phyloP scores from a whole-genome alignment of 2,113 vertebrate species.

The Cyanoliseus patagonus region DNA sequence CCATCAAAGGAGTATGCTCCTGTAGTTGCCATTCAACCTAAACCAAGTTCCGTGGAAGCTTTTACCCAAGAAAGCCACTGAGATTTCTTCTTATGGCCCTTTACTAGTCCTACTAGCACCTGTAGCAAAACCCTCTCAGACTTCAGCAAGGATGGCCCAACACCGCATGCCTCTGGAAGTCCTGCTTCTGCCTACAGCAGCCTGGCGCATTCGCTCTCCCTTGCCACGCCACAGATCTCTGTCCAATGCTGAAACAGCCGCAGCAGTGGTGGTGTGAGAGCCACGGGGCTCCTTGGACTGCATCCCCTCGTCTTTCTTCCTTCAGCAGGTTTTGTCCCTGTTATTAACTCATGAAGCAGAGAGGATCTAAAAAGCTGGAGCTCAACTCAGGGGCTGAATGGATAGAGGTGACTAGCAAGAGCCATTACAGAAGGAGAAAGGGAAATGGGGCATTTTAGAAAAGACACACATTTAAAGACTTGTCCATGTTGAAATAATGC shows the following conservation, averaged over 20 bases:
- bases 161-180: fast-evolving
- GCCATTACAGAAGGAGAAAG: not conserved
- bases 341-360: not conserved
- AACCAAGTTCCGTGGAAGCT: not conserved
- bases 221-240: not conserved
- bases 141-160: not conserved
- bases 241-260: not conserved
- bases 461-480: not conserved
- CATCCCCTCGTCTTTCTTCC: not conserved
- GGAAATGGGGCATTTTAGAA: not conserved
- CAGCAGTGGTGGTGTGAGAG: fast-evolving
- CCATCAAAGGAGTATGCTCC: not conserved
- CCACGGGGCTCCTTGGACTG: not conserved
- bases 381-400: not conserved
- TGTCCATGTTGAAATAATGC: not conserved
- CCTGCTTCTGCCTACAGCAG: not conserved
- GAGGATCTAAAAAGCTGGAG: not conserved
- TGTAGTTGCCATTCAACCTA: not conserved
- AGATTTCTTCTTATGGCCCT: not conserved
- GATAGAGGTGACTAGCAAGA: not conserved
- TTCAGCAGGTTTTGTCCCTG: not conserved
- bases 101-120: not conserved
- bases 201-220: fast-evolving
- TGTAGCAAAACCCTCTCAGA: not conserved
- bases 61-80: not conserved